Conservation (phyloP, 2,888 invertebrate genomes). For the Chaitophorus viminalis region DNA sequence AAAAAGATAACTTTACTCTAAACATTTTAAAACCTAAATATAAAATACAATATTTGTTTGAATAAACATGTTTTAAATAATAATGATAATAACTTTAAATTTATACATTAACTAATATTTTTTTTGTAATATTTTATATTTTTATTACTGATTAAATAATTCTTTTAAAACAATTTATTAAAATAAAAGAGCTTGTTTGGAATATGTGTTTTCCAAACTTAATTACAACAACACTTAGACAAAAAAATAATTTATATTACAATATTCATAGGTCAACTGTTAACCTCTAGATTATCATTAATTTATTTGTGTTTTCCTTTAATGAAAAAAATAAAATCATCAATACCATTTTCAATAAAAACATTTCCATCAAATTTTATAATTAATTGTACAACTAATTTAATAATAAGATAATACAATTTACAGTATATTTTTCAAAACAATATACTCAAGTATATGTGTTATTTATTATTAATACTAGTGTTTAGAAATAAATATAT, state of each 20-base stretch:
- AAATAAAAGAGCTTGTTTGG: not conserved
- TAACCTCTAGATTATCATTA: slow-evolving; percentile 30
- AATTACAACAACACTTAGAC: not conserved
- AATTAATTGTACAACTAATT: not conserved
- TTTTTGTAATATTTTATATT: not conserved
- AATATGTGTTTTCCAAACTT: not conserved
- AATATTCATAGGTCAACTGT: slow-evolving; percentile 28
- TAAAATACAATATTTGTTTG: no score
- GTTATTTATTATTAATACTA: not conserved
- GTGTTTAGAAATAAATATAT: not conserved
- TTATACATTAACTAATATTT: not conserved
- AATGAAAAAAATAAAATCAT: slow-evolving; percentile 1
- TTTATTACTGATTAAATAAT: not conserved
- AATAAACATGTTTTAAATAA: no score
- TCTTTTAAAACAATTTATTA: not conserved
- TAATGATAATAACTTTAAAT: not conserved
- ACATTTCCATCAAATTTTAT: not conserved
- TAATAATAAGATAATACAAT: not conserved
- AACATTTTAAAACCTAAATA: no score
- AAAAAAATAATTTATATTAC: slow-evolving; percentile 24
- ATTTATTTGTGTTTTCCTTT: slow-evolving; percentile 32
- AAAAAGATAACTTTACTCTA: no score
- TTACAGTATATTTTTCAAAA: not conserved
- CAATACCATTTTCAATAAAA: slow-evolving; percentile 13
- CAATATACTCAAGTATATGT: not conserved